phyloP scores from a whole-genome alignment of 2,113 vertebrate genomes.

The Himantopus leucocephalus region DNA sequence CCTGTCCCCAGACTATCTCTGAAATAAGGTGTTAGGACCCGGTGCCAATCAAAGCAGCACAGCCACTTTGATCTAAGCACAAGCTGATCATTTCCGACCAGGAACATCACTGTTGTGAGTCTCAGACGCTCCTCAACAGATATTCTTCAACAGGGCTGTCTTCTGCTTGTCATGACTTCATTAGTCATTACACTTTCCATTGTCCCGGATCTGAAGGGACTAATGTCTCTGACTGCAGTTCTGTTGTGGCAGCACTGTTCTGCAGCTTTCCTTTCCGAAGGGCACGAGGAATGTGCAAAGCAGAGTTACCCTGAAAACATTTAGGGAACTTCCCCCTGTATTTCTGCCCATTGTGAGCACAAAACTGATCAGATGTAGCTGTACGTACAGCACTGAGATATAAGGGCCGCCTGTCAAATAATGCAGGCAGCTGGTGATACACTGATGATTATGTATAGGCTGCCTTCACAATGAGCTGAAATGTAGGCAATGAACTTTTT shows the following conservation, averaged over 20 bases:
- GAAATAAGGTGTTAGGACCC: accelerated
- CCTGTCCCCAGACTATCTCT: background rate
- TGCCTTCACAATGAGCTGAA: constrained; percentile 39
- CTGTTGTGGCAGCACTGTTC: background rate
- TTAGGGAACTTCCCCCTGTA: background rate
- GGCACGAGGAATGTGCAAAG: background rate
- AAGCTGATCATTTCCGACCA: background rate
- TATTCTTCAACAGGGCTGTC: background rate
- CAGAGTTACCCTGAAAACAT: background rate
- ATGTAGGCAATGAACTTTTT: constrained; percentile 43
- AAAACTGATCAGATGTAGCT: background rate
- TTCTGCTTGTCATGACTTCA: background rate
- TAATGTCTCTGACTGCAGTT: background rate
- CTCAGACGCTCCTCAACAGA: background rate
- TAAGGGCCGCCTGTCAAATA: background rate
- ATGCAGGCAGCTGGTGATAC: background rate
- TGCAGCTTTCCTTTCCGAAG: background rate
- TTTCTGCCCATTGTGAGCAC: background rate
- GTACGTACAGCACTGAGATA: background rate
- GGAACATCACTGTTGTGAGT: background rate
- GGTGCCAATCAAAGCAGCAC: background rate
- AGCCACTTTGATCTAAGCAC: background rate
- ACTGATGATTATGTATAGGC: constrained; percentile 4
- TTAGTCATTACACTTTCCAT: background rate
- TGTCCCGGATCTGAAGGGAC: background rate